Base-by-base conservation (phyloP, 2,888 invertebrate species). In the Drosophila emarginata region DNA sequence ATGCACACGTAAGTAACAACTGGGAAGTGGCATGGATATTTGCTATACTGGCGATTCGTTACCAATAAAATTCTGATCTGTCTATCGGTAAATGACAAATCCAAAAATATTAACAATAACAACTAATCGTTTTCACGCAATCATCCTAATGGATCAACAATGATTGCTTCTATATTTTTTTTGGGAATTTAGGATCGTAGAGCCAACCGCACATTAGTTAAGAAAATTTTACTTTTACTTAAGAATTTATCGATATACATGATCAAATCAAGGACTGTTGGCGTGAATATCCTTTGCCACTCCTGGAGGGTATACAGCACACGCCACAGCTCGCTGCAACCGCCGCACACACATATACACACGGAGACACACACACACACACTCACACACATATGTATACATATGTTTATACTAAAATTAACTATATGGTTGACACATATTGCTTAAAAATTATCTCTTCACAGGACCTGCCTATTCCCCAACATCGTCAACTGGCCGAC, bases 391-490 rank as follows among this genome's bases (percentile, higher is more conserved):
- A 53, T 51, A 39, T 28, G 56, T 39, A 61, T 39, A 28, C 56
- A 53, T 36, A 52, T n/a, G 5, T 7, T 39, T 23, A 45, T 14
- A 39, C 14, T 4, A 12, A 45, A 18, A 45, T 21, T 1, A 18
- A 45, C 11, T 11, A 21, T 45, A 21, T 7, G 21, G 32, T 18
- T 50, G n/a, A 50, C 50, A 26, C 52, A 15, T 28, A 37, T 54
- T 54, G 45, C 37, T 32, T 2, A 9, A 37, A 32, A 54, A 54
- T 50, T 14, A 23, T 63, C 12, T 64, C 39, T 62, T 69, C 69
- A 32, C 74, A 89, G 89, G 87, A 64, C 80, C 83, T 60, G 64
- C 76, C 67, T 81, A 86, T 56, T 71, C 70, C 21, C 81, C 74
- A 59, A 67, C 80, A 21, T 36, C 73, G 15, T 59, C 60, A 18